Base-by-base conservation (phyloP, 37 sponge, comb jelly and placozoan species). In the Beroe forskalii region DNA sequence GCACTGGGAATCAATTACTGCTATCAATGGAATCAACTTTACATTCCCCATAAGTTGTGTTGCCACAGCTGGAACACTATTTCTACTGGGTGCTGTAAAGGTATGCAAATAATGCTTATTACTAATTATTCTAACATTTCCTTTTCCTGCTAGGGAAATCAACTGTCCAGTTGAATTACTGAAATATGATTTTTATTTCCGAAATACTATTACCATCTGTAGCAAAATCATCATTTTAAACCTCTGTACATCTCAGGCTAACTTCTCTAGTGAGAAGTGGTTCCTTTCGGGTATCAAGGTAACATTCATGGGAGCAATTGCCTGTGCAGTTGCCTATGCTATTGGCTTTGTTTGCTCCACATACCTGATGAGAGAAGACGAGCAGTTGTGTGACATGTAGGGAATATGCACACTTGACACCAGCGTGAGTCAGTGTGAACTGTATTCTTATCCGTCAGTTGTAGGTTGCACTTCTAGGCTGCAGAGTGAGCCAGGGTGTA, bases 231-330 rank as follows among this genome's bases (percentile, higher is more conserved):
- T n/a, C n/a, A n/a, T n/a, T n/a, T n/a, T n/a, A n/a, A n/a, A n/a
- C n/a, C n/a, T n/a, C n/a, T n/a, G n/a, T n/a, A n/a, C n/a, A n/a
- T 64, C 17, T 27, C 86, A 39, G 48, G 48, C 30, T 0, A 41
- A 44, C 4, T 80, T 80, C 55, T 17, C 86, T 48, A 24, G 55
- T 22, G 86, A 80, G 86, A 80, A 80, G n/a, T 80, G 44, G 86
- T 22, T 24, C 27, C 1, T 44, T 41, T 41, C 86, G 14, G 86
- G 86, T 1, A 3, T 80, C 44, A 80, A 80, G 35, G 86, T 80
- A 20, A 20, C 55, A 0, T 43, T 41, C 0, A 80, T 80, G 86
- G 86, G 86, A 35, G 86, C 86, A 1, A 22, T 80, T 23, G 86
- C 86, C 17, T 80, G 86, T 43, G 86, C 86, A 23, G 86, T 25